Evolutionary conservation across 2,113 vertebrate genomes (phyloP).

Genomic region (Psilopogon haemacephalus): DNA sequence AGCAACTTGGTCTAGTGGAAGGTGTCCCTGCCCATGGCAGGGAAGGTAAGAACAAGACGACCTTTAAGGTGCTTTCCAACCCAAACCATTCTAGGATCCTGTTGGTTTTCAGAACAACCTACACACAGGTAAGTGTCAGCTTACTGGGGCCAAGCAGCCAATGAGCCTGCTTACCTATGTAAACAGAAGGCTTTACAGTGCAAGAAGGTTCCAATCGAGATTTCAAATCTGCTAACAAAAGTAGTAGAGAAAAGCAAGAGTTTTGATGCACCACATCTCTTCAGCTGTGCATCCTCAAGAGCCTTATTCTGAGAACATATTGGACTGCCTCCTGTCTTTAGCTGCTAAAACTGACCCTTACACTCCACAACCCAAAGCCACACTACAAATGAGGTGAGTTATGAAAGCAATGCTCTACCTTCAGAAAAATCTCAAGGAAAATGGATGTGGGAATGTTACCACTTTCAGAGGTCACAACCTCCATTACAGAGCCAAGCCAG

Average conservation of each 20-base stretch:
- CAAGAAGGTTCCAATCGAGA: neutral
- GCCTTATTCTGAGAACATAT: neutral
- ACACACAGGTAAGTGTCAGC: neutral
- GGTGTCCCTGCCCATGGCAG: neutral
- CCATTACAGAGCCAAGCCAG: neutral
- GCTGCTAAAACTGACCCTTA: neutral
- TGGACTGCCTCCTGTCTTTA: neutral
- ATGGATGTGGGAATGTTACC: neutral
- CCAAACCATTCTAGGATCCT: too few species aligned
- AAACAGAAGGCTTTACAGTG: neutral
- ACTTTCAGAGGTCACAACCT: slow-evolving; percentile 12
- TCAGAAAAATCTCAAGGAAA: neutral
- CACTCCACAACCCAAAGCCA: neutral
- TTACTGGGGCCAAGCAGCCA: neutral
- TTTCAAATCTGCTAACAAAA: neutral
- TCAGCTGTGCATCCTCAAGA: neutral
- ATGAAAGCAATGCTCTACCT: neutral
- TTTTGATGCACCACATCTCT: neutral
- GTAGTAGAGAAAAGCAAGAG: neutral
- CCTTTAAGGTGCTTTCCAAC: neutral
- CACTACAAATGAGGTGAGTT: neutral
- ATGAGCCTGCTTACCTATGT: neutral
- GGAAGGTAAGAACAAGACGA: neutral
- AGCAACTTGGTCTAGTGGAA: neutral
- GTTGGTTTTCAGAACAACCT: neutral